Percentiles rank a stretch among this genome's conserved stretches.
phyloP scores from a whole-genome alignment of 2,888 invertebrate genomes.

The Dusona sp. region DNA sequence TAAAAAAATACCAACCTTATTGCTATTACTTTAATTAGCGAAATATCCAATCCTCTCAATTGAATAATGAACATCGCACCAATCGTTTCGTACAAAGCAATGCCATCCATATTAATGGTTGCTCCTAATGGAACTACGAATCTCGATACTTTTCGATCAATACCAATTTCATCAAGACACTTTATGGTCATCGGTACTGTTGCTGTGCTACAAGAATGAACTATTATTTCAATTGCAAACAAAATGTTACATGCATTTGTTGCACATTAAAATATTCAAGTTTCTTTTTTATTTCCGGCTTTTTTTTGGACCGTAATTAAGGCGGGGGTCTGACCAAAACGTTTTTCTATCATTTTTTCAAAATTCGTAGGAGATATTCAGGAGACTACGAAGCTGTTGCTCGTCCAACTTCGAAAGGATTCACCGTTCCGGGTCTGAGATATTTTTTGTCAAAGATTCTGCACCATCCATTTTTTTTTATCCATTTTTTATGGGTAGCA shows the following conservation, averaged over 20 bases:
- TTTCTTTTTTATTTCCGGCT: neutral
- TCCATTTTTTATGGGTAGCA: too few relatives aligned
- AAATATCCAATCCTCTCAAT: conserved; percentile 92
- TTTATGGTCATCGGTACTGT: conserved; percentile 98
- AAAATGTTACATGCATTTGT: neutral
- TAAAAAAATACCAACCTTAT: conserved; percentile 89
- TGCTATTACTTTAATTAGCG: conserved; percentile 95
- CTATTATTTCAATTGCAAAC: neutral
- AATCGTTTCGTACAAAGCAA: conserved; percentile 98
- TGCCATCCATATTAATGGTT: conserved; percentile 99
- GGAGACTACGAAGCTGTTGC: too few relatives aligned
- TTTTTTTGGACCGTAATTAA: neutral
- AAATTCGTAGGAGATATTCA: neutral
- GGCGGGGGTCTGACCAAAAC: too few relatives aligned
- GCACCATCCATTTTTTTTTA: too few relatives aligned
- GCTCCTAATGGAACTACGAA: conserved; percentile 99
- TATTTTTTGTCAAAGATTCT: too few relatives aligned
- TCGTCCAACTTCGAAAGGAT: too few relatives aligned
- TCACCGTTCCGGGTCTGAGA: too few relatives aligned
- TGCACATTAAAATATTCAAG: neutral
- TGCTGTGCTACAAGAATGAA: conserved; percentile 89
- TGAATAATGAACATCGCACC: conserved; percentile 99
- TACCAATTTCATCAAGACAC: conserved; percentile 95
- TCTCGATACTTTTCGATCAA: conserved; percentile 95
- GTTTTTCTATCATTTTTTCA: neutral